Base-by-base conservation (phyloP, 2,113 vertebrate genomes). In the Paralichthys olivaceus region DNA sequence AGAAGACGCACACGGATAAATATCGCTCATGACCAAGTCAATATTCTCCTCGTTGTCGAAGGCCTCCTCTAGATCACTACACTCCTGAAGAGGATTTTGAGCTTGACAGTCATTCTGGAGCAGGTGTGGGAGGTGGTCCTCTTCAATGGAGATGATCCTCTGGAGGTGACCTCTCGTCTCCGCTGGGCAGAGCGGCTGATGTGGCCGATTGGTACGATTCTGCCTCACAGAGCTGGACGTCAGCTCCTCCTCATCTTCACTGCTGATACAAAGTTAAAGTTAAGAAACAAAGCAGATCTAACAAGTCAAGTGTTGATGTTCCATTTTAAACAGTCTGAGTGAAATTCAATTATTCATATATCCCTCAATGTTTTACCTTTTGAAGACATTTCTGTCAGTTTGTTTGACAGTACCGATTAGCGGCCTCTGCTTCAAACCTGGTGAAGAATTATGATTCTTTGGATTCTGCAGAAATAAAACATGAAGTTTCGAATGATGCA, bases 111-210 rank as follows among this genome's bases (percentile, higher is more conserved):
- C 55, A 4, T n/a, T 84, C 28, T 95, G 94, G 75, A 97, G 93
- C 72, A 97, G 87, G 17, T 97, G 95, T 12, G 97, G 97, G n/a
- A 98, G 87, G 68, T 92, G 97, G 87, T 99, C 97, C 84, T 99
- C 97, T 81, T 99, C 98, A 14, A 98, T 96, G 74, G 97, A 98
- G 89, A 99, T 97, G 91, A 99, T 96, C 84, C 97, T 96, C 79
- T 88, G 95, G 13, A 99, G 88, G 1, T 75, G 93, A 0, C 43
- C 76, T 67, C 70, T 80, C 1, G 40, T 61, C 22, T 54, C 57
- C 4, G 72, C 77, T 7, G 47, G 47, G 22, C 45, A 0, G 12
- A 77, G 20, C 0, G 59, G 29, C 26, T 74, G 78, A 1, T 14
- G 6, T 0, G 47, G 62, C 8, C 77, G 93, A 56, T 92, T 95